A percentile compares a stretch with the other conserved stretches of the same genome.
Evolutionary conservation across 1,140 invertebrate genomes (phyloP).

Genomic region (Papilio machaon): DNA sequence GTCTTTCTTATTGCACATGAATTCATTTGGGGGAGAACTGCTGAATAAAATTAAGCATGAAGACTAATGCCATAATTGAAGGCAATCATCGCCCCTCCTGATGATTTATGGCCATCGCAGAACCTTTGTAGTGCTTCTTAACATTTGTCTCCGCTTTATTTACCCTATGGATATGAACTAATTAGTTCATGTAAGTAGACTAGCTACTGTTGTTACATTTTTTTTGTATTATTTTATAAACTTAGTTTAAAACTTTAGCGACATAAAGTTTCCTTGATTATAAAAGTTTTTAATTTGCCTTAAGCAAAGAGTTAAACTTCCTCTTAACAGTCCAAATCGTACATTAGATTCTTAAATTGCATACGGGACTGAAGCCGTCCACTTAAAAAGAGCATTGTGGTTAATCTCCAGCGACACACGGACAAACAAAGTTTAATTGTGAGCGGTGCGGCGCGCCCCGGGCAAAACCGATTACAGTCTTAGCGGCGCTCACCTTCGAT

Average conservation of each 20-base stretch:
- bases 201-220: background rate
- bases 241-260: no score
- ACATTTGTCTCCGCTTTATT: slow-evolving; percentile 59
- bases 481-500: slow-evolving; percentile 79
- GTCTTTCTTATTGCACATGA: slow-evolving; percentile 43
- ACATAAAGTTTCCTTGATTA: background rate
- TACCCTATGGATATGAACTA: background rate
- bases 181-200: background rate
- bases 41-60: slow-evolving; percentile 75
- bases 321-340: slow-evolving; percentile 65
- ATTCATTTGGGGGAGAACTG: slow-evolving; percentile 51
- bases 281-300: background rate
- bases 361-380: slow-evolving; percentile 67
- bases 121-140: slow-evolving; percentile 56
- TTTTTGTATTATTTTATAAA: background rate
- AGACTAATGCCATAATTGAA: slow-evolving; percentile 78
- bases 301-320: slow-evolving; percentile 17
- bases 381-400: slow-evolving; percentile 80
- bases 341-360: slow-evolving; percentile 75
- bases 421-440: slow-evolving; percentile 82
- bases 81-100: slow-evolving; percentile 74
- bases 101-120: slow-evolving; percentile 69
- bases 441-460: slow-evolving; percentile 72
- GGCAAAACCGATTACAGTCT: slow-evolving; percentile 81
- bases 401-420: slow-evolving; percentile 80